phyloP scores from a whole-genome alignment of 2,113 vertebrate species.

The Tricholaema leucomelas region DNA sequence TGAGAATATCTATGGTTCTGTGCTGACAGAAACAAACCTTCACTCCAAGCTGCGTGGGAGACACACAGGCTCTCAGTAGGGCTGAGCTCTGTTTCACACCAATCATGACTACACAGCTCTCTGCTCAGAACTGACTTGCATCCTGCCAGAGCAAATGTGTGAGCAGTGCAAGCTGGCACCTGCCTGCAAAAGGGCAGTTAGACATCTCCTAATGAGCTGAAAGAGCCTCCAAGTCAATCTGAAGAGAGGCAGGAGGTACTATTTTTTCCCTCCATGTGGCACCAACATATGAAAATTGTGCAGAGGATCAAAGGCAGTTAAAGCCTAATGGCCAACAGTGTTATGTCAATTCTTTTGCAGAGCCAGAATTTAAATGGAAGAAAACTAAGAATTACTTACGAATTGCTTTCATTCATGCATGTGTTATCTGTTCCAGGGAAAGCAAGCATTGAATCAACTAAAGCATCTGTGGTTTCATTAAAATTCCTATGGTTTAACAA shows the following conservation, averaged over 20 bases:
- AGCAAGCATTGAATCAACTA: constrained; percentile 84
- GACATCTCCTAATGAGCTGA: neutral
- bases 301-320: neutral
- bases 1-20: neutral
- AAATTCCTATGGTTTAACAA: constrained; percentile 78
- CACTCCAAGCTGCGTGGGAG: fast-evolving
- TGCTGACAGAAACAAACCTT: neutral
- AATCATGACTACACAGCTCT: neutral
- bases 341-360: neutral
- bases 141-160: neutral
- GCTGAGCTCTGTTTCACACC: neutral
- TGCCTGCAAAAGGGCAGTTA: neutral
- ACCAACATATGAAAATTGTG: neutral
- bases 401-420: constrained; percentile 78
- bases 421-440: constrained; percentile 88
- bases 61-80: fast-evolving
- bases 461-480: constrained; percentile 75
- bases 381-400: constrained; percentile 64
- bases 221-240: neutral
- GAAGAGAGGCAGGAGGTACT: neutral
- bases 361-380: neutral
- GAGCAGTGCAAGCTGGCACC: neutral
- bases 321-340: neutral
- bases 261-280: neutral
- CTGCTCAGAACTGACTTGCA: neutral